A percentile compares a stretch with the other conserved stretches of the same genome.
phyloP scores from a whole-genome alignment of 2,888 invertebrate genomes.

The Prosapia bicincta region DNA sequence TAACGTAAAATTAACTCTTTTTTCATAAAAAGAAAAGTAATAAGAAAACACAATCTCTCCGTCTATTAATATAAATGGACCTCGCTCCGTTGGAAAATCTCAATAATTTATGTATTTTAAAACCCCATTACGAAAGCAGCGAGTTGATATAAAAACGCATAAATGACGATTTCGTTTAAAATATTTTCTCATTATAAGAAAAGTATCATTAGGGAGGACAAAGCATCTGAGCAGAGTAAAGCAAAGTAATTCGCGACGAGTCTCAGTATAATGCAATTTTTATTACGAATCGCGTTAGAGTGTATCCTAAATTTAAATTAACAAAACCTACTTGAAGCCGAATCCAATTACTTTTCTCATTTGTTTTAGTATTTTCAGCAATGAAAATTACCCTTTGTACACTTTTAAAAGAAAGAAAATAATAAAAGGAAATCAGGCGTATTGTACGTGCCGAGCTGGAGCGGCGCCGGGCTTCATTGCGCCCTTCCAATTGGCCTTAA shows the following conservation, averaged over 20 bases:
- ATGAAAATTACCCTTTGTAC: conserved; percentile 28
- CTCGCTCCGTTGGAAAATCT: no score
- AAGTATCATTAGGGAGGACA: neutral
- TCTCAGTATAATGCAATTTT: neutral
- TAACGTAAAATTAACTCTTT: no score
- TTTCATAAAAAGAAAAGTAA: no score
- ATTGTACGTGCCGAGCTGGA: conserved; percentile 7
- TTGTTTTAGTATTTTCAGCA: conserved; percentile 23
- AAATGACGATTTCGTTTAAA: neutral
- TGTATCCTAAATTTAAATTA: conserved; percentile 25
- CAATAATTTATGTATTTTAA: no score
- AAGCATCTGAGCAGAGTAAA: neutral
- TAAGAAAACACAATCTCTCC: no score
- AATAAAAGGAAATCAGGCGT: conserved; percentile 18
- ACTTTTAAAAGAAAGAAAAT: conserved; percentile 13
- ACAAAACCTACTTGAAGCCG: conserved; percentile 2
- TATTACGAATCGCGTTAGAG: conserved; percentile 6
- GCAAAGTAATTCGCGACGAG: neutral
- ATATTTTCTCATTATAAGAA: neutral
- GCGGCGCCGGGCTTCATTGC: neutral
- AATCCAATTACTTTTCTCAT: conserved; percentile 25
- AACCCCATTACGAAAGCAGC: no score
- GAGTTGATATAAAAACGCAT: neutral
- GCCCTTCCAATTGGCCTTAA: conserved; percentile 10
- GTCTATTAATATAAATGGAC: no score